A percentile compares a stretch with the other conserved stretches of the same genome.
These are phyloP conservation scores for Megaceryle torquata DNA, from an alignment of 2,113 vertebrate genomes.

Conservation along the genomic window DNA sequence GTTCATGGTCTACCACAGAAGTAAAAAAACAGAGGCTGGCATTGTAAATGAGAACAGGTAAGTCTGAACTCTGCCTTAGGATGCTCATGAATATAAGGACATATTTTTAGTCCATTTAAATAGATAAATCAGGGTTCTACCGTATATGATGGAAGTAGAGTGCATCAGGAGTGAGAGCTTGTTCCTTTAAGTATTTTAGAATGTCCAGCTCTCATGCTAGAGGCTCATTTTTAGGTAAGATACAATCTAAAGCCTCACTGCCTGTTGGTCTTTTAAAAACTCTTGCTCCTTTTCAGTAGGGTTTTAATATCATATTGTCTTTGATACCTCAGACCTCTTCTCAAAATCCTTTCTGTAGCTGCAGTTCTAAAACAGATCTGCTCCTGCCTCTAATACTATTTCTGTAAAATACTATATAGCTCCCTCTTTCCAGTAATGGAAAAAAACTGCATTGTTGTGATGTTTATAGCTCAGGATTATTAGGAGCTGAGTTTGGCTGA, in stretches of 20 bases:
- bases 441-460: constrained; percentile 16
- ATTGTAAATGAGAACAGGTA: not conserved
- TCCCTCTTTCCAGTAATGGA: not conserved
- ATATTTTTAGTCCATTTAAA: not conserved
- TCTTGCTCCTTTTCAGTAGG: not conserved
- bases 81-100: not conserved
- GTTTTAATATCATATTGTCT: not conserved
- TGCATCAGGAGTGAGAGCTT: not conserved
- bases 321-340: not conserved
- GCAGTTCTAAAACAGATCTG: not conserved
- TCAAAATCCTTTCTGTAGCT: not conserved
- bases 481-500: constrained; percentile 23
- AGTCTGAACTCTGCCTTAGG: not conserved
- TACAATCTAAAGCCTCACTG: not conserved
- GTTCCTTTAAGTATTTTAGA: not conserved
- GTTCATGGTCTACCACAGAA: not conserved
- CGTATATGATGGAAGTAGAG: not conserved
- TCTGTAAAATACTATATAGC: not conserved
- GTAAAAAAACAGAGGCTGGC: not conserved
- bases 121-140: not conserved
- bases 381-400: not conserved
- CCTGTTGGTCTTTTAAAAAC: not conserved
- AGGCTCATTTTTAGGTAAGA: not conserved
- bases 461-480: constrained; percentile 39
- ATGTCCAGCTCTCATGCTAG: not conserved